Evolutionary conservation across 2,888 invertebrate genomes (phyloP), one percentile per base, ranked within the genome.

Genomic region (Drosophila quasianomalipes): DNA sequence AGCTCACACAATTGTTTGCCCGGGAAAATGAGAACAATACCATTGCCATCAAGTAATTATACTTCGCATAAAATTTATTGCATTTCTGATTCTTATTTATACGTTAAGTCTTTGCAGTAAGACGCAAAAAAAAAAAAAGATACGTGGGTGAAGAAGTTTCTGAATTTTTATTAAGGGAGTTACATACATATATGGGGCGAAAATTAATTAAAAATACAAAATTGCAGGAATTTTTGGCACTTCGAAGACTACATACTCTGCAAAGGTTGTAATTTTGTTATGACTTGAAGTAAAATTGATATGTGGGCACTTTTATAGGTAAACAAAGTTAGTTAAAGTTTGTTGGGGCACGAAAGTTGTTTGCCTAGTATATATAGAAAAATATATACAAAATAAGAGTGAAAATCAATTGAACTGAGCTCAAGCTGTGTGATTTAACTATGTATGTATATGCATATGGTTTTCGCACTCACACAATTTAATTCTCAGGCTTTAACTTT

Each of bases 1-100:
- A 66, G 60, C 62, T 22, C 41, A 41, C 61, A 64, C 60, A 61
- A 53, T 64, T 44, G 60, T 52, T 49, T 37, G 39, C 16, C 35
- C 53, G 37, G 53, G 52, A 64, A 58, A 65, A 79, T 44, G 64
- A 33, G 55, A 39, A 58, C 81, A 83, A 67, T 74, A 65, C 81
- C 71, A 79, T 74, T 81, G 82, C 90, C 90, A 87, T 84, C 83
- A 84, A 90, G 91, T 92, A 92, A 92, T 92, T 92, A 91, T 90
- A 90, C 87, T 87, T 75, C 70, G 68, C 79, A 83, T 85, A 64
- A 83, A 92, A 92, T 92, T 92, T 92, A 92, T 92, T 69, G 82
- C 91, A 81, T 85, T 88, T 81, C 69, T 65, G 68, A 79, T 78
- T 90, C 84, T 89, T 91, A 91, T 92, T 92, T 90, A 90, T 91